These are phyloP conservation scores for Lutraria lutraria DNA, from an alignment of 2,888 invertebrate species.

Conservation along the genomic window DNA sequence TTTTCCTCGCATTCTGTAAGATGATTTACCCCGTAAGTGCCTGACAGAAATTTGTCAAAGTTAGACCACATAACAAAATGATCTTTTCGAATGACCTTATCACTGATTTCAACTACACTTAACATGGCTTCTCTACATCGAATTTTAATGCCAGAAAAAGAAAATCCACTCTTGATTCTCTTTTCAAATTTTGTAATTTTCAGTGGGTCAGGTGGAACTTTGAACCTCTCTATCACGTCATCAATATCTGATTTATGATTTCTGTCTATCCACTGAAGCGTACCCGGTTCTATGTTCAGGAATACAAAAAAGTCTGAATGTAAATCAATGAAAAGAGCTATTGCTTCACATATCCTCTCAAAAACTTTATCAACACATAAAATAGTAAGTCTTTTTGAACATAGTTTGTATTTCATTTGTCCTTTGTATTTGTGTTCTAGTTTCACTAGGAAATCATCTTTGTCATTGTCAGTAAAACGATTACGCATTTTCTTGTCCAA, in stretches of 20 bases:
- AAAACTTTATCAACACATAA: conserved; percentile 29
- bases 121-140: conserved; percentile 46
- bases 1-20: conserved; percentile 38
- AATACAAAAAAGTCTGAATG: conserved; percentile 36
- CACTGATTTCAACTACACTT: conserved; percentile 24
- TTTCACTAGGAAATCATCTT: background rate
- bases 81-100: conserved; percentile 42
- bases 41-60: conserved; percentile 40
- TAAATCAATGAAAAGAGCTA: conserved; percentile 42
- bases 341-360: conserved; percentile 40
- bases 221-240: conserved; percentile 38
- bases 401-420: conserved; percentile 13
- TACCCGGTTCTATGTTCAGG: conserved; percentile 39
- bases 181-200: conserved; percentile 17
- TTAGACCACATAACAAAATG: background rate
- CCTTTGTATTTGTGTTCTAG: conserved; percentile 19
- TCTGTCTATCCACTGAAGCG: conserved; percentile 35
- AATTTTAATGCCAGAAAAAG: conserved; percentile 48
- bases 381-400: conserved; percentile 12
- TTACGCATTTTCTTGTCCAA: background rate
- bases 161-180: conserved; percentile 41
- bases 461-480: background rate
- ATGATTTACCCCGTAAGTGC: conserved; percentile 35
- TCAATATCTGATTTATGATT: conserved; percentile 27
- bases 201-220: background rate